Conservation (phyloP, 2,113 vertebrate genomes). For the Noctilio leporinus region DNA sequence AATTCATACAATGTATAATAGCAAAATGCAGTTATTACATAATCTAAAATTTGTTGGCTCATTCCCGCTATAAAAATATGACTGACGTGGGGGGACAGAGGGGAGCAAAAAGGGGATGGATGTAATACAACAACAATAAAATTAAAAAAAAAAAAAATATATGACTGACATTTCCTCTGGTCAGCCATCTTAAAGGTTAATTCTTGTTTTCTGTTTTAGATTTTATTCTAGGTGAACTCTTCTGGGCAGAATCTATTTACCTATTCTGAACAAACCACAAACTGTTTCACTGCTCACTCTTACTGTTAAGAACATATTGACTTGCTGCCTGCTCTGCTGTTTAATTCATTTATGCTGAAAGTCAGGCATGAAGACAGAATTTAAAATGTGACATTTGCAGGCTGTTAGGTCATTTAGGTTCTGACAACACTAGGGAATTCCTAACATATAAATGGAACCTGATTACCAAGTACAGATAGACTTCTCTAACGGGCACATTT, state of each 20-base stretch:
- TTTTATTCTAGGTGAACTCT: constrained; percentile 73
- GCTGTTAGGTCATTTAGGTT: constrained; percentile 82
- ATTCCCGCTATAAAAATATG: constrained; percentile 76
- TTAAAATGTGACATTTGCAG: constrained; percentile 86
- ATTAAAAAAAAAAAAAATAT: too few species aligned
- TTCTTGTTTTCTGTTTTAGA: constrained; percentile 74
- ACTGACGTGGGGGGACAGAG: too few species aligned
- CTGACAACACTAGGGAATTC: constrained; percentile 79
- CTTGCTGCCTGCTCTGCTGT: constrained; percentile 82
- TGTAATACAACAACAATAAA: too few species aligned
- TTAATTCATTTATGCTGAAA: constrained; percentile 85
- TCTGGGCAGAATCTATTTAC: constrained; percentile 77
- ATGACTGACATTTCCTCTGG: constrained; percentile 78
- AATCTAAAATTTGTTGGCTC: constrained; percentile 71
- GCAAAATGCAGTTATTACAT: constrained; percentile 54
- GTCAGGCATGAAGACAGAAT: constrained; percentile 83
- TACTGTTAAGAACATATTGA: constrained; percentile 82
- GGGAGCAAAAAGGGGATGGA: too few species aligned
- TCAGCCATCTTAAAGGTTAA: constrained; percentile 79
- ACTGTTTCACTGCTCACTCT: constrained; percentile 78
- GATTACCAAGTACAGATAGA: constrained; percentile 77
- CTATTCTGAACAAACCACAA: constrained; percentile 78
- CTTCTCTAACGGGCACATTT: constrained; percentile 64
- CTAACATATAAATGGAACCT: constrained; percentile 80
- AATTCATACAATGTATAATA: constrained; percentile 34